Conservation (phyloP, 1,140 invertebrate species). For the Drosophila miranda region DNA sequence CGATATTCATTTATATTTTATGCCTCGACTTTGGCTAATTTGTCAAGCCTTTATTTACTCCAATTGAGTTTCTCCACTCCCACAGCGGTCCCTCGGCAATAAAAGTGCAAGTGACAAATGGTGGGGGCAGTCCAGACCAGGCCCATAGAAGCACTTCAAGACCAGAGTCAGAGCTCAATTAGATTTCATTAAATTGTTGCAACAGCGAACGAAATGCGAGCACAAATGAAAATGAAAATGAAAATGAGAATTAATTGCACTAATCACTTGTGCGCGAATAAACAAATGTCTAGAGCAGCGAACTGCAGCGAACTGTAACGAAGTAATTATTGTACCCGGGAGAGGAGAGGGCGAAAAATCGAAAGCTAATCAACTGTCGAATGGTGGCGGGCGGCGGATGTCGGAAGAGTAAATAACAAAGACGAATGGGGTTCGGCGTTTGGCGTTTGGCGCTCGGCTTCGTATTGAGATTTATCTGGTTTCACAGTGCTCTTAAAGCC, state of each 20-base stretch:
- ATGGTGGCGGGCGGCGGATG: slow-evolving; percentile 9
- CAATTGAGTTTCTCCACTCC: slow-evolving; percentile 32
- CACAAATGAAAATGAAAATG: slow-evolving; percentile 31
- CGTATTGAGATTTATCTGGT: slow-evolving; percentile 16
- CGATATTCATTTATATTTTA: slow-evolving; percentile 34
- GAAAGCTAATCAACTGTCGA: slow-evolving; percentile 37
- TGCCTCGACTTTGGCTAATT: slow-evolving; percentile 19
- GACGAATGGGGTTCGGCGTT: slow-evolving; percentile 21
- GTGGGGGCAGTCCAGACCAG: neutral
- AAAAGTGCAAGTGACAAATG: slow-evolving; percentile 60
- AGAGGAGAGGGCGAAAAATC: slow-evolving; percentile 17
- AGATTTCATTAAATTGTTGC: slow-evolving; percentile 62
- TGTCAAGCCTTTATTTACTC: slow-evolving; percentile 48
- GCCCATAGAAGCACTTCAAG: neutral
- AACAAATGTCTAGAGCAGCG: slow-evolving; percentile 30
- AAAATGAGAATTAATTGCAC: slow-evolving; percentile 67
- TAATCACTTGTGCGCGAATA: slow-evolving; percentile 37
- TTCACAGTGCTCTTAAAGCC: neutral
- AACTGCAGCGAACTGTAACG: slow-evolving; percentile 49
- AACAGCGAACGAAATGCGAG: slow-evolving; percentile 37
- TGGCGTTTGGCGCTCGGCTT: neutral
- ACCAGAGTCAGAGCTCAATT: slow-evolving; percentile 35
- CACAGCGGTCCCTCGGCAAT: neutral
- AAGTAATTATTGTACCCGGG: slow-evolving; percentile 42
- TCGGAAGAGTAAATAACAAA: slow-evolving; percentile 8